phyloP scores from a whole-genome alignment of 2,888 invertebrate genomes.

The Tridacna gigas region DNA sequence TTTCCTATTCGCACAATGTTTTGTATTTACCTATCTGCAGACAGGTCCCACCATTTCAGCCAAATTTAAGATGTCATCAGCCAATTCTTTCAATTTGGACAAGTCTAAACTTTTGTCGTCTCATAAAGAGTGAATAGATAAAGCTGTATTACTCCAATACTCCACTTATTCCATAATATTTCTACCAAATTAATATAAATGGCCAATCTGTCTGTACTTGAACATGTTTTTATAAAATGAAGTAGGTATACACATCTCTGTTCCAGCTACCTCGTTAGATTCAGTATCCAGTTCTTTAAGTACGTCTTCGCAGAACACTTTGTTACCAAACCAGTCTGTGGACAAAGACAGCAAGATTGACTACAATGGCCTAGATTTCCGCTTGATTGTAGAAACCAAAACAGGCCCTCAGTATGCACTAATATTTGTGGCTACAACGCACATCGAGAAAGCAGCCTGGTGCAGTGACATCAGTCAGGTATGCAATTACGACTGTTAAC shows the following conservation, averaged over 20 bases:
- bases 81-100: too few relatives aligned
- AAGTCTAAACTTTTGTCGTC: too few relatives aligned
- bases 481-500: constrained; percentile 19
- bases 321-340: constrained; percentile 72
- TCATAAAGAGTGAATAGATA: too few relatives aligned
- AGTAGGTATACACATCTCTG: constrained; percentile 7
- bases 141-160: too few relatives aligned
- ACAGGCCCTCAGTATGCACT: constrained; percentile 89
- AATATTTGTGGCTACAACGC: constrained; percentile 89
- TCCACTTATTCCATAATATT: too few relatives aligned
- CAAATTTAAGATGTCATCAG: too few relatives aligned
- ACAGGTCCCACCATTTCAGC: too few relatives aligned
- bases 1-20: too few relatives aligned
- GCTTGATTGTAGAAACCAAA: constrained; percentile 90
- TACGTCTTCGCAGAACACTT: constrained; percentile 75
- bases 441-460: constrained; percentile 97
- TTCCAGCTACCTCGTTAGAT: constrained; percentile 82
- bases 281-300: constrained; percentile 80
- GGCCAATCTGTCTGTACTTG: neutral
- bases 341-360: constrained; percentile 78
- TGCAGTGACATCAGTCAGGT: constrained; percentile 95
- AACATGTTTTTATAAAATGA: constrained; percentile 3
- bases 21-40: too few relatives aligned
- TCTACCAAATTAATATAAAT: too few relatives aligned
- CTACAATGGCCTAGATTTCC: constrained; percentile 89